Percentiles rank a stretch among this genome's conserved stretches.
These are phyloP conservation scores for Macroglossus sobrinus DNA, from an alignment of 2,113 vertebrate species.

Conservation along the genomic window DNA sequence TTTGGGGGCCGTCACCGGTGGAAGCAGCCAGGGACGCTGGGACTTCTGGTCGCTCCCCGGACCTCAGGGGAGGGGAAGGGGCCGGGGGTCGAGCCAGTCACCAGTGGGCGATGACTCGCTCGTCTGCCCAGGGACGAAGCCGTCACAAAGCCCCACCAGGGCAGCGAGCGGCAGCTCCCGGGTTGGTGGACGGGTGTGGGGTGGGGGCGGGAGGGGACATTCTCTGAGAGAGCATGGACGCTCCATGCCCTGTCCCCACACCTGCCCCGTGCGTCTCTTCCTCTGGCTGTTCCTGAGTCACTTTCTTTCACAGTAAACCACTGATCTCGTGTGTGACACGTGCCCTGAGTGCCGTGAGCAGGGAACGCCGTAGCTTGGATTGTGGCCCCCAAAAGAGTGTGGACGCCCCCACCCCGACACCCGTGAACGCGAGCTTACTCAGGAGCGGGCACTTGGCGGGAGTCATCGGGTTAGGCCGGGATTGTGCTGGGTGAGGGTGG, in stretches of 20 bases:
- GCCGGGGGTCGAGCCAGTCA: background rate
- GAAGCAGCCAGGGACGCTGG: background rate
- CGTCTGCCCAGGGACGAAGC: background rate
- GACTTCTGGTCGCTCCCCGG: background rate
- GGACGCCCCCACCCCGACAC: background rate
- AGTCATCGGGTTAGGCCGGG: background rate
- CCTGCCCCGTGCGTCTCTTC: background rate
- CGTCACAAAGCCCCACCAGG: background rate
- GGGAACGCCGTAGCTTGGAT: background rate
- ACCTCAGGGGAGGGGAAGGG: background rate
- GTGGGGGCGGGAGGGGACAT: rapidly evolving
- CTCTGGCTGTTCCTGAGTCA: background rate
- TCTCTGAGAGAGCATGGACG: background rate
- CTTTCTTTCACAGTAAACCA: background rate
- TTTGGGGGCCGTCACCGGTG: background rate
- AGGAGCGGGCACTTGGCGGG: background rate
- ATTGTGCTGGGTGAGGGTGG: no score
- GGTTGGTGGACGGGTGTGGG: background rate
- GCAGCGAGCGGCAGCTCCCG: no score
- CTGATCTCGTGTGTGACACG: background rate
- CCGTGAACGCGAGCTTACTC: background rate
- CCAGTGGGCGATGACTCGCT: background rate
- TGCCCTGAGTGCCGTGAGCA: background rate
- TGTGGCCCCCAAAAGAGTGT: background rate
- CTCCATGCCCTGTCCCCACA: background rate